These are phyloP conservation scores for Taxidea taxus DNA, from an alignment of 2,113 vertebrate genomes.

Conservation along the genomic window DNA sequence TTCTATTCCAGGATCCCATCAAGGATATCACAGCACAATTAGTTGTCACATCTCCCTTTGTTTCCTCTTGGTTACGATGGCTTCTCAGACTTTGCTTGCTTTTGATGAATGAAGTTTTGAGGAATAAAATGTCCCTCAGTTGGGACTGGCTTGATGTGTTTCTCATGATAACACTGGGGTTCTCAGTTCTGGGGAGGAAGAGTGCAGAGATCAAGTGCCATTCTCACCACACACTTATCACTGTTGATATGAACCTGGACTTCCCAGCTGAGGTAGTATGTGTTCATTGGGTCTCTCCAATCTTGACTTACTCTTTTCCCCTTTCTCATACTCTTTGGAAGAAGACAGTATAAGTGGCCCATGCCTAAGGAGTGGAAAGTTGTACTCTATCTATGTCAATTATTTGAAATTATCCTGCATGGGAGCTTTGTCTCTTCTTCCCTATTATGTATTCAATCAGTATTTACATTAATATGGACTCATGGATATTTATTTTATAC, in stretches of 20 bases:
- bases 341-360: not conserved
- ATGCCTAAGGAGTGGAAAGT: not conserved
- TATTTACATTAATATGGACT: not conserved
- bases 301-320: not conserved
- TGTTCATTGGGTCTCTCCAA: not conserved
- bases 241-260: not conserved
- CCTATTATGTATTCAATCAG: not conserved
- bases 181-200: not conserved
- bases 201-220: not conserved
- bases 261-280: not conserved
- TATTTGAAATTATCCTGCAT: not conserved
- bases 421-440: not conserved
- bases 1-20: not conserved
- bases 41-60: not conserved
- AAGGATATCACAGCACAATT: not conserved
- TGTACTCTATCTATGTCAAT: not conserved
- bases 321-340: not conserved
- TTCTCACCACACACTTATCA: not conserved
- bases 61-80: not conserved
- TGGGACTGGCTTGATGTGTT: not conserved
- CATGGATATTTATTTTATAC: not conserved
- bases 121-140: not conserved
- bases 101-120: not conserved
- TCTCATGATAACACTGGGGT: not conserved
- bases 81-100: not conserved